These are phyloP conservation scores for Tetragonula clypearis DNA, from an alignment of 1,140 invertebrate genomes.

Conservation along the genomic window DNA sequence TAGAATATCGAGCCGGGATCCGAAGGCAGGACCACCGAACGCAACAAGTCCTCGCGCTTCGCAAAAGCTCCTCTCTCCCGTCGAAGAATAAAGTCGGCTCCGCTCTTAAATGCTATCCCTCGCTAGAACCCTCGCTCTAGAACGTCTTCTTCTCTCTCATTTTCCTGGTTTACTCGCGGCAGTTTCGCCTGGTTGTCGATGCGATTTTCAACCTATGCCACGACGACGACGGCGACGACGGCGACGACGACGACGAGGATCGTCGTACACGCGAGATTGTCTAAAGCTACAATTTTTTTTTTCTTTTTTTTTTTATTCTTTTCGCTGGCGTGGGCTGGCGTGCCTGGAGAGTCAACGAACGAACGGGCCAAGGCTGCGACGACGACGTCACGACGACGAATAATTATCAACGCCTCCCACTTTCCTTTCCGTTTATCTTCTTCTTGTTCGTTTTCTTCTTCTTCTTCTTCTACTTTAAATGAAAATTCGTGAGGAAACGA, in stretches of 20 bases:
- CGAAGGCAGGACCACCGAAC: slow-evolving; percentile 35
- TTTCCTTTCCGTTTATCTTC: slow-evolving; percentile 45
- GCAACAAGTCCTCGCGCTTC: background rate
- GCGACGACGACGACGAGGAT: slow-evolving; percentile 9
- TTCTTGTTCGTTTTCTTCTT: background rate
- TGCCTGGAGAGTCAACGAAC: slow-evolving; percentile 29
- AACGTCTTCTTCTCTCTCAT: background rate
- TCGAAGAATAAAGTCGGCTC: background rate
- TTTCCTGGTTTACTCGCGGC: background rate
- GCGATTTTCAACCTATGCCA: slow-evolving; percentile 27
- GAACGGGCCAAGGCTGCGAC: slow-evolving; percentile 22
- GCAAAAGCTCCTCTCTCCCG: too few relatives aligned
- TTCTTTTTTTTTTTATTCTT: too few relatives aligned
- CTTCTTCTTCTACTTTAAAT: slow-evolving; percentile 75
- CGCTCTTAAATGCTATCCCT: background rate
- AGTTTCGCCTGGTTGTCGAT: background rate
- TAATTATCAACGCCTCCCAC: slow-evolving; percentile 18
- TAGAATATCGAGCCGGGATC: slow-evolving; percentile 17
- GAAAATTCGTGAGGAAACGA: slow-evolving; percentile 78
- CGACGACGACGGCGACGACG: slow-evolving; percentile 18
- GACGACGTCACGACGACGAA: slow-evolving; percentile 10
- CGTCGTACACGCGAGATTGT: slow-evolving; percentile 57
- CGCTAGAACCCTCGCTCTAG: too few relatives aligned
- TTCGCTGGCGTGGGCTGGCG: slow-evolving; percentile 11
- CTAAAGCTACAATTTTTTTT: slow-evolving; percentile 43